Percentiles rank a stretch among this genome's conserved stretches.
Evolutionary conservation across 1,140 invertebrate species (phyloP).

Genomic region (Littorina saxatilis): DNA sequence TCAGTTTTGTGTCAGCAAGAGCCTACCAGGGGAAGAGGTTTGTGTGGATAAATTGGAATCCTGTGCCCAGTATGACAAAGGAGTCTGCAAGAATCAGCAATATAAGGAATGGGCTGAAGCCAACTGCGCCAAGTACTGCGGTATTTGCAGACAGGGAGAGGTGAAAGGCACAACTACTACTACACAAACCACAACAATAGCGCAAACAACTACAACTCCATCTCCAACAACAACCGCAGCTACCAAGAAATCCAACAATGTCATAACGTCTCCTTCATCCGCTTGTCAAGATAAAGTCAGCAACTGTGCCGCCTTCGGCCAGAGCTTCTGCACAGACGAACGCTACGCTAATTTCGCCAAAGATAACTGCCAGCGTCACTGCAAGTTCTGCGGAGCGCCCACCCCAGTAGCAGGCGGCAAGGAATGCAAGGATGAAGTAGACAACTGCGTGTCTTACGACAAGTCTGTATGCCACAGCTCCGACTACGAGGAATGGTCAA

Average conservation of each 20-base stretch:
- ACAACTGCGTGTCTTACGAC: constrained; percentile 35
- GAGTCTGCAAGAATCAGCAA: constrained; percentile 4
- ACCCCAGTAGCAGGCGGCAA: neutral
- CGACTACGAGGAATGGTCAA: constrained; percentile 33
- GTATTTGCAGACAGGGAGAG: neutral
- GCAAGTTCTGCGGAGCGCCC: constrained; percentile 10
- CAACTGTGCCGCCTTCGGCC: constrained; percentile 48
- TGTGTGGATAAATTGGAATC: constrained; percentile 16
- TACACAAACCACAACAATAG: neutral
- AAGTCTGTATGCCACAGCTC: neutral
- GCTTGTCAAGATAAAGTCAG: constrained; percentile 43
- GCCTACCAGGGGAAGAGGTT: neutral
- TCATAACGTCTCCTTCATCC: neutral
- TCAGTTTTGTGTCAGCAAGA: neutral
- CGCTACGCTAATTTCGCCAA: constrained; percentile 1
- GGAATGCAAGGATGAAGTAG: constrained; percentile 21
- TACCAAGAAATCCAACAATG: neutral
- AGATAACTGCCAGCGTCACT: constrained; percentile 31
- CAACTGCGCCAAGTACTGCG: constrained; percentile 45
- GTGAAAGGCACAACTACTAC: neutral
- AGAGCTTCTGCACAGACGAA: constrained; percentile 36
- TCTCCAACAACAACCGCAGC: neutral
- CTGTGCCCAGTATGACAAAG: constrained; percentile 26
- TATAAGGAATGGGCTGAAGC: constrained; percentile 34
- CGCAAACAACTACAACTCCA: neutral